Percentiles rank a stretch among this genome's conserved stretches.
Conservation (phyloP, 2,888 invertebrate genomes). For the Junonia oenone region DNA sequence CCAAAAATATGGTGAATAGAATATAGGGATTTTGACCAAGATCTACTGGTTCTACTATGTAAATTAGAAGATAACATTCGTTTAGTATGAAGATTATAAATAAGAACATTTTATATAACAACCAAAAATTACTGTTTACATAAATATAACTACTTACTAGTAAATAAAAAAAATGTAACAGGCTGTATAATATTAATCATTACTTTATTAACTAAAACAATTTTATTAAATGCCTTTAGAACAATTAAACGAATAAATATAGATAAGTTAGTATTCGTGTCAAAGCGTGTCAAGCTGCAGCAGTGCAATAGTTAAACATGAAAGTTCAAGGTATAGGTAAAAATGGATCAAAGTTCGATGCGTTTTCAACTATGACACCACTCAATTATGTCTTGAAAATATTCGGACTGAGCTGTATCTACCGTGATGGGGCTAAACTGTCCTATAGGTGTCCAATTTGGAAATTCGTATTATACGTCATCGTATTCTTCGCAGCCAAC, state of each 20-base stretch:
- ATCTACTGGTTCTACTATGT: no score
- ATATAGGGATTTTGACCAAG: no score
- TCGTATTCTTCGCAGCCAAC: background rate
- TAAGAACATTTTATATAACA: background rate
- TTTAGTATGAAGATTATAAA: background rate
- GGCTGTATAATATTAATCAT: background rate
- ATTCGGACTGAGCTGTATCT: constrained; percentile 8
- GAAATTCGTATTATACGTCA: constrained; percentile 1
- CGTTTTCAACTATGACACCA: constrained; percentile 10
- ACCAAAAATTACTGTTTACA: background rate
- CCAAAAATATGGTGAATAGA: no score
- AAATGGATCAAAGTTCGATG: background rate
- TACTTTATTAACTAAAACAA: background rate
- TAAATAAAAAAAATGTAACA: background rate
- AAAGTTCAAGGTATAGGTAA: background rate
- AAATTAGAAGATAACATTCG: no score
- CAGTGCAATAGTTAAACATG: background rate
- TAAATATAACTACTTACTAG: no score
- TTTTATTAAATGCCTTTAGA: background rate
- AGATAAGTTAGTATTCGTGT: background rate
- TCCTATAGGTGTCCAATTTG: background rate
- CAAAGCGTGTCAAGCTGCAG: background rate
- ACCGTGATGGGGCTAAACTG: constrained; percentile 2
- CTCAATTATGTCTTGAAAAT: constrained; percentile 7
- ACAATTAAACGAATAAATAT: background rate